Percentiles rank a stretch among this genome's conserved stretches.
phyloP scores from a whole-genome alignment of 2,888 invertebrate species.

The Ormia ochracea region DNA sequence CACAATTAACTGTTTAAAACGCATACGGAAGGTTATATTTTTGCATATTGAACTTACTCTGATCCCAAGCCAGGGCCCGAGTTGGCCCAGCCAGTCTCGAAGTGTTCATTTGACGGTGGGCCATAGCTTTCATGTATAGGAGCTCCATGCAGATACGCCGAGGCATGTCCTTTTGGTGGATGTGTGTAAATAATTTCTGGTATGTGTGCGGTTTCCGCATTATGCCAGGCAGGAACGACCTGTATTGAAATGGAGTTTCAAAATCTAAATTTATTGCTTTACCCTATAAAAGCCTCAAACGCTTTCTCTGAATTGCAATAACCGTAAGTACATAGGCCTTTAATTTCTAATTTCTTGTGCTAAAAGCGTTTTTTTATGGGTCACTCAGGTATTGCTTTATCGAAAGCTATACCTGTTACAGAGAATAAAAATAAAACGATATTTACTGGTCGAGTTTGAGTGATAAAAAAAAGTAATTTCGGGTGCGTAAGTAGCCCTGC shows the following conservation, averaged over 20 bases:
- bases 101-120: constrained; percentile 76
- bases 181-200: constrained; percentile 75
- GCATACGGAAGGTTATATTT: neutral
- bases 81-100: constrained; percentile 80
- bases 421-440: too few relatives aligned
- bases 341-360: too few relatives aligned
- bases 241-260: neutral
- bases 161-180: constrained; percentile 75
- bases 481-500: too few relatives aligned
- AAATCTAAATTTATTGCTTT: neutral
- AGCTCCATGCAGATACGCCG: constrained; percentile 73
- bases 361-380: too few relatives aligned
- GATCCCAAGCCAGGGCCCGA: constrained; percentile 82
- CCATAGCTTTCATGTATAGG: constrained; percentile 72
- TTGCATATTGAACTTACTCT: constrained; percentile 78
- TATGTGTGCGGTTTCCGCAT: constrained; percentile 67
- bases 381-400: too few relatives aligned
- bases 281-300: neutral
- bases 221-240: constrained; percentile 73
- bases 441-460: too few relatives aligned
- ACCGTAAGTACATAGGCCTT: too few relatives aligned
- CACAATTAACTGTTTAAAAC: neutral
- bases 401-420: too few relatives aligned
- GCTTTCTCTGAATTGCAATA: too few relatives aligned
- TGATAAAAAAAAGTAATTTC: too few relatives aligned